Evolutionary conservation across 2,797 vertebrate species (phyloP).

Genomic region (Mormyrus proboscirostris): DNA sequence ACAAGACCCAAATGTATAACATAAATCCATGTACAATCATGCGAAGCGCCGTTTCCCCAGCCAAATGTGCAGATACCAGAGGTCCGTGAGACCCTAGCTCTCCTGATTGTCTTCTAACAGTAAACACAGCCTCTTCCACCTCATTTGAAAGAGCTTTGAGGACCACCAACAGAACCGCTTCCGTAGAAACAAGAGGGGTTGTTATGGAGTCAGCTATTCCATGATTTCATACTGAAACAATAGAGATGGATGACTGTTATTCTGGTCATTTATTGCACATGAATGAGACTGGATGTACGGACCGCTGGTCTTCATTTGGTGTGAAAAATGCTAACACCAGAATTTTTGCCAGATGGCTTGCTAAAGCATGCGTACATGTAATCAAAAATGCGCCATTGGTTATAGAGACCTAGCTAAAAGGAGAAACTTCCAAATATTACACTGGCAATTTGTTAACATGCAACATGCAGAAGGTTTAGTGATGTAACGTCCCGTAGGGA

Average conservation of each 20-base stretch:
- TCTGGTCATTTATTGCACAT: background rate
- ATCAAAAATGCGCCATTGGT: background rate
- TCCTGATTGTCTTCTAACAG: background rate
- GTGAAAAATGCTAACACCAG: background rate
- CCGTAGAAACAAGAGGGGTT: background rate
- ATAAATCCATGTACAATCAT: background rate
- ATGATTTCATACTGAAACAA: background rate
- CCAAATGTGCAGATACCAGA: background rate
- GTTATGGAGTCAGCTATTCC: background rate
- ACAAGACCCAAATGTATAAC: background rate
- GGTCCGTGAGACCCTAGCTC: background rate
- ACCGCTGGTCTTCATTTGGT: background rate
- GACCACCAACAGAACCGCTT: background rate
- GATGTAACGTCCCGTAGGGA: background rate
- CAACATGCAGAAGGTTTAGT: no score
- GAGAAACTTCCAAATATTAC: background rate
- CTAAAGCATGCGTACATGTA: background rate
- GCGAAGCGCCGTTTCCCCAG: background rate
- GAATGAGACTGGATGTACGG: background rate
- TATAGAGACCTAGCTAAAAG: background rate
- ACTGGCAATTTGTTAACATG: background rate
- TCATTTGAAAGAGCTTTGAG: background rate
- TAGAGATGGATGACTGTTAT: background rate
- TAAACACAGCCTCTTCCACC: background rate
- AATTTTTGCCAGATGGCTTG: background rate